A percentile compares a stretch with the other conserved stretches of the same genome.
phyloP scores from a whole-genome alignment of 2,113 vertebrate species.

The Lonchura striata region DNA sequence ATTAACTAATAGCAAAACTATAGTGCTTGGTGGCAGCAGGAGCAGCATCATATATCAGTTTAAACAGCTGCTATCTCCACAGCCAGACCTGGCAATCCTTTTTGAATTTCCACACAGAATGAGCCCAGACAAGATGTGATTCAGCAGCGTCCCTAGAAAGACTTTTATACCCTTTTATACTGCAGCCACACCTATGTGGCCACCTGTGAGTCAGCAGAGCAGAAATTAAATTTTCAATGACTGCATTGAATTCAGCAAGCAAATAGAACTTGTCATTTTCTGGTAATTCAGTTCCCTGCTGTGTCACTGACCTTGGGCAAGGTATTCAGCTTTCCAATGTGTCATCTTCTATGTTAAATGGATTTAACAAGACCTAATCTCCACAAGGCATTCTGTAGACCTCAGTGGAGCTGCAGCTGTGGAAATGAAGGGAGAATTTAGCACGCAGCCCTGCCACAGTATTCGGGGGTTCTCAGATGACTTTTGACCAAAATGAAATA shows the following conservation, averaged over 20 bases:
- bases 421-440: background rate
- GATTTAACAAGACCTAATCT: slow-evolving; percentile 6
- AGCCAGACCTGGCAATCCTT: background rate
- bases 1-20: background rate
- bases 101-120: background rate
- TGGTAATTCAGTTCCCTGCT: background rate
- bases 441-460: background rate
- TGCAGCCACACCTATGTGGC: background rate
- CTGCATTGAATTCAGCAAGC: background rate
- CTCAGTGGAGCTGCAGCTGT: background rate
- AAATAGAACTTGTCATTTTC: background rate
- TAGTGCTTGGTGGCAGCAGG: background rate
- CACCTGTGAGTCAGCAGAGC: background rate
- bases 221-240: slow-evolving; percentile 9
- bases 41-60: background rate
- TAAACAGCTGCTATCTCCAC: background rate
- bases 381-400: background rate
- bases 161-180: background rate
- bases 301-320: slow-evolving; percentile 42
- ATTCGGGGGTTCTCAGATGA: background rate
- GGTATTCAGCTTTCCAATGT: slow-evolving; percentile 15
- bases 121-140: background rate
- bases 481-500: slow-evolving; percentile 47
- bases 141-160: slow-evolving; percentile 6
- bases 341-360: slow-evolving; percentile 1